These are phyloP conservation scores for Eupithecia exiguata DNA, from an alignment of 2,888 invertebrate genomes.

Conservation along the genomic window DNA sequence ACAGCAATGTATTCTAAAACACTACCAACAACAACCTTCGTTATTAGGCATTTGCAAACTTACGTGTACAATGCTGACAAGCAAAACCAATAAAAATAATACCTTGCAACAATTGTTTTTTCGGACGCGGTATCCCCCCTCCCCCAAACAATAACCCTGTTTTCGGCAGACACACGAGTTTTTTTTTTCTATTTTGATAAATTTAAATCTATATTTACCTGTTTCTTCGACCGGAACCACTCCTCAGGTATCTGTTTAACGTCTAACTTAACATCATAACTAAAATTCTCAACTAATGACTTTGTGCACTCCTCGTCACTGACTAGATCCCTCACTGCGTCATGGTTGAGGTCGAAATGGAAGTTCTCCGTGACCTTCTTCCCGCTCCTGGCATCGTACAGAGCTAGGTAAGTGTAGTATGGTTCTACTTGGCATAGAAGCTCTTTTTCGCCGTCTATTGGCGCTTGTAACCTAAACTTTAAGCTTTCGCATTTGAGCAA, in stretches of 20 bases:
- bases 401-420: slow-evolving; percentile 93
- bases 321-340: slow-evolving; percentile 85
- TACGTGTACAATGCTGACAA: too few species aligned
- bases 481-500: slow-evolving; percentile 92
- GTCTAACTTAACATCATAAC: slow-evolving; percentile 84
- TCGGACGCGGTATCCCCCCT: too few species aligned
- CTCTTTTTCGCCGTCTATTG: slow-evolving; percentile 89
- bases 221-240: slow-evolving; percentile 88
- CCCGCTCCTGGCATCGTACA: slow-evolving; percentile 95
- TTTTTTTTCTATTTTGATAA: too few species aligned
- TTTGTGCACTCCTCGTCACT: slow-evolving; percentile 76
- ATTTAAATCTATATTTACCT: too few species aligned
- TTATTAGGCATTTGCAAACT: too few species aligned
- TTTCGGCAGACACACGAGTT: too few species aligned
- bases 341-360: slow-evolving; percentile 93
- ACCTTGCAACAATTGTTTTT: too few species aligned
- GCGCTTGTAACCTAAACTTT: slow-evolving; percentile 92
- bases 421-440: slow-evolving; percentile 94
- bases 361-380: slow-evolving; percentile 97
- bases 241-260: slow-evolving; percentile 89
- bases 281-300: slow-evolving; percentile 80
- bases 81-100: too few species aligned
- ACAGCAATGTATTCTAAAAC: too few species aligned
- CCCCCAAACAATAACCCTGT: too few species aligned
- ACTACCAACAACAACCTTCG: too few species aligned